Evolutionary conservation across 2,113 vertebrate genomes (phyloP), one percentile per base, ranked within the genome.

Genomic region (Gymnorhina tibicen): DNA sequence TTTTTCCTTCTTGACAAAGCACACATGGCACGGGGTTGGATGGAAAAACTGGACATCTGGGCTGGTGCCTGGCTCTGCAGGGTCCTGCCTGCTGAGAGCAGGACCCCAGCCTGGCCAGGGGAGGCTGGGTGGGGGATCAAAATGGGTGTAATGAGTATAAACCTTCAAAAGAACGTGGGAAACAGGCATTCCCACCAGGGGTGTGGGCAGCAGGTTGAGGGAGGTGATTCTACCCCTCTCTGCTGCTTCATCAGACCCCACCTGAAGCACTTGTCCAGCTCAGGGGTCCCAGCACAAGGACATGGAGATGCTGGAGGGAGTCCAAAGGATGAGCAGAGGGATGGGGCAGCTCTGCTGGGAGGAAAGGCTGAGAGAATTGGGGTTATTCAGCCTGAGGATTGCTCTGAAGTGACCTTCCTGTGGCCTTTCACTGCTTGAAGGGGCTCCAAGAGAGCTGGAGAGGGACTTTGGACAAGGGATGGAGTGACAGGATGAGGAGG

Each of bases 111-210:
- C 17, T 0, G 0, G 42, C 9, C 46, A 53, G 73, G n/a, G 12
- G 18, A 15, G n/a, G 23, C 13, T 72, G 33, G 64, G 16, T 47
- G 24, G 12, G 58, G 24, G 9, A 5, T 49, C 14, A 6, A 6
- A 44, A 60, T 14, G 37, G 23, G 5, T 9, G 1, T 1, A 41
- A 28, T 1, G 4, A 28, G 11, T 10, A 3, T 4, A 35, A 89
- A 60, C 3, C 21, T 47, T 19, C n/a, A 22, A 9, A 41, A 53
- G 13, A 35, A 30, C 7, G 46, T 41, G 78, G 30, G 39, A 15
- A 82, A 53, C 6, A 9, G 55, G 9, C 11, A 7, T 24, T 50
- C 23, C 69, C 44, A 39, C 52, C 44, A 30, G 19, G 5, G 21
- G 13, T 42, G 30, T 26, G 76, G 58, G 39, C 39, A 60, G 42